Evolutionary conservation across 2,888 invertebrate genomes (phyloP).

Genomic region (Apamea sordens): DNA sequence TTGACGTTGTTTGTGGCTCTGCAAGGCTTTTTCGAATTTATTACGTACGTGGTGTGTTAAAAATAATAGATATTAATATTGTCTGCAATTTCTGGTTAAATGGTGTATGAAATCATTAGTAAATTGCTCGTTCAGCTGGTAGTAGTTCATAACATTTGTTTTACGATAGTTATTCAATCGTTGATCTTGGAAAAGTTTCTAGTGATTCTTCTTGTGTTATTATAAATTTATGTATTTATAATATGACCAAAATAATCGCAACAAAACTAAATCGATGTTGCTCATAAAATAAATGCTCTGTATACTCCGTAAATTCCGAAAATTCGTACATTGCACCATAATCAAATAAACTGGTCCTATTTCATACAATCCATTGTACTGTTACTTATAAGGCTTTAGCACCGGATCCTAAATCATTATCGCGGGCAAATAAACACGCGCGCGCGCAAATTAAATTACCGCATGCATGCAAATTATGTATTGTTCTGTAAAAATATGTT

Average conservation of each 20-base stretch:
- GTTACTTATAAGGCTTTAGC: slow-evolving; percentile 18
- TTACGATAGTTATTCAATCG: neutral
- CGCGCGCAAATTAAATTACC: slow-evolving; percentile 67
- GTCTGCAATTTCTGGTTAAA: neutral
- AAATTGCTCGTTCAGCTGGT: neutral
- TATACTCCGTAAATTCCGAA: slow-evolving; percentile 11
- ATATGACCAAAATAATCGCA: too few species aligned
- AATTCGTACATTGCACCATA: slow-evolving; percentile 14
- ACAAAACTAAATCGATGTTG: neutral
- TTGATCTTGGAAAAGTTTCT: neutral
- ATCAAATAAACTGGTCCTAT: slow-evolving; percentile 33
- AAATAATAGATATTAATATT: neutral
- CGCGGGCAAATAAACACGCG: slow-evolving; percentile 48
- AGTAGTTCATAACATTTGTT: neutral
- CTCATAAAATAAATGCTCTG: neutral
- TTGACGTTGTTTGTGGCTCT: slow-evolving; percentile 7
- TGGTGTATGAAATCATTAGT: neutral
- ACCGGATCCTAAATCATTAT: slow-evolving; percentile 44
- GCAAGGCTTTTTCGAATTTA: neutral
- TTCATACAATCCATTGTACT: slow-evolving; percentile 48
- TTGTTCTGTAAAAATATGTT: slow-evolving; percentile 65
- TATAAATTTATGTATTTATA: neutral
- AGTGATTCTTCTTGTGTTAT: neutral
- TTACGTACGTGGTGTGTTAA: neutral
- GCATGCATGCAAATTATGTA: slow-evolving; percentile 68